Evolutionary conservation across 1,140 invertebrate species (phyloP), one percentile per base, ranked within the genome.

Genomic region (Ostrea denselamellosa): DNA sequence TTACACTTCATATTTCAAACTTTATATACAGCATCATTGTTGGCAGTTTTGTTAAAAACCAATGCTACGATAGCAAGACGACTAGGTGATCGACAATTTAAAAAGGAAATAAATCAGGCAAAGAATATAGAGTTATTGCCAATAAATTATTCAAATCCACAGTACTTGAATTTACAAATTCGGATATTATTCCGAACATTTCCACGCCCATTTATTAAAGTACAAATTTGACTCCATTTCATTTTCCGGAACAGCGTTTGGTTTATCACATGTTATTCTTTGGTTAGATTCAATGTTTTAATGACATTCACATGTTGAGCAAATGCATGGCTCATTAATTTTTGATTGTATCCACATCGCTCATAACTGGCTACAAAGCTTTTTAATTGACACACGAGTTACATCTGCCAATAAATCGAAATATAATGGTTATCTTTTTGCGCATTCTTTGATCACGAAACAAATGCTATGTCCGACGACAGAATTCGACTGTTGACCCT

Each of bases 281-380:
- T 77, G 22, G 68, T 77, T 25, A 77, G 25, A 77, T 34, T 77
- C 68, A 34, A 34, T 77, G 68, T 77, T 77, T 71, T 77, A 77
- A 77, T 77, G 68, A 22, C 25, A 77, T 77, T 77, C 68, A 77
- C 68, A 77, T 77, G 68, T 77, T 77, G 68, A 77, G 22, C 28
- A 77, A 77, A 77, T 77, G 28, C 28, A 77, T 25, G 68, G 68
- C 68, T 77, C 68, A 77, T 77, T 25, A 77, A 77, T 77, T 28
- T 77, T 77, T 77, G 28, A 77, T 77, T 77, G 68, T 77, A 77
- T 77, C 68, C 68, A 77, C 68, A 77, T 77, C 68, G 68, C 2
- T 77, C 68, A 77, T 77, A 77, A 77, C 28, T 25, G 22, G 22
- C 28, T 34, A 77, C 68, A 77, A 34, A 77, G 9, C 68, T 34